A percentile compares a stretch with the other conserved stretches of the same genome.
Evolutionary conservation across 2,113 vertebrate species (phyloP).

Genomic region (Anguilla rostrata): DNA sequence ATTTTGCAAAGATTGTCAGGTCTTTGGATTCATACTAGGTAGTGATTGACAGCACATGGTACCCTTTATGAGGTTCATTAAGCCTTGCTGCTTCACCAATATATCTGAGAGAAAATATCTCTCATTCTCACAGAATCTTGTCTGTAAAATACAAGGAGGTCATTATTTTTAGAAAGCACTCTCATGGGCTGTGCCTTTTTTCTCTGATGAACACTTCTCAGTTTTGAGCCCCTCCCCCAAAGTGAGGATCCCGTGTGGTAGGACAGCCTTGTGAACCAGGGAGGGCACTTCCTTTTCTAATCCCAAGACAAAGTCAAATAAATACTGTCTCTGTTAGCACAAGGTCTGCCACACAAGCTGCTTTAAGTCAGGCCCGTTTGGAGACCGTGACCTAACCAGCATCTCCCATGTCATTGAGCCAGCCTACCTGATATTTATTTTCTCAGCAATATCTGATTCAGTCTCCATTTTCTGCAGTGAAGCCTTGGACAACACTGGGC

Average conservation of each 20-base stretch:
- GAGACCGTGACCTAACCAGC: constrained; percentile 33
- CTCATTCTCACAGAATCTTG: neutral
- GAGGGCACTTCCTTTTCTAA: constrained; percentile 5
- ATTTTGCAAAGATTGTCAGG: neutral
- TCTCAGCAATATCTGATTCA: constrained; percentile 59
- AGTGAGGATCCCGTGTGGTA: neutral
- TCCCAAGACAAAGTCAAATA: constrained; percentile 16
- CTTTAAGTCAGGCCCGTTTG: constrained; percentile 18
- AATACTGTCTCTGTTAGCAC: constrained; percentile 10
- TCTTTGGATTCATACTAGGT: neutral
- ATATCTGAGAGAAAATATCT: neutral
- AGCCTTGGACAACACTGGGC: constrained; percentile 24
- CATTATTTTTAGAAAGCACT: neutral
- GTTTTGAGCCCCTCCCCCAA: neutral
- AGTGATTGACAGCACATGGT: neutral
- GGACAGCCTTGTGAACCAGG: neutral
- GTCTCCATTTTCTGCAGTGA: constrained; percentile 41
- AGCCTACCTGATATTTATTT: constrained; percentile 54
- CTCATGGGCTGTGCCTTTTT: neutral
- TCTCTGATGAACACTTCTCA: neutral
- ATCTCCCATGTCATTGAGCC: constrained; percentile 48
- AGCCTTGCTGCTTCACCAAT: neutral
- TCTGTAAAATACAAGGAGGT: neutral
- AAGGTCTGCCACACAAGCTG: neutral
- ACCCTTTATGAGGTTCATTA: neutral